A percentile compares a stretch with the other conserved stretches of the same genome.
phyloP scores from a whole-genome alignment of 2,888 invertebrate genomes.

The Pollenia griseotomentosa region DNA sequence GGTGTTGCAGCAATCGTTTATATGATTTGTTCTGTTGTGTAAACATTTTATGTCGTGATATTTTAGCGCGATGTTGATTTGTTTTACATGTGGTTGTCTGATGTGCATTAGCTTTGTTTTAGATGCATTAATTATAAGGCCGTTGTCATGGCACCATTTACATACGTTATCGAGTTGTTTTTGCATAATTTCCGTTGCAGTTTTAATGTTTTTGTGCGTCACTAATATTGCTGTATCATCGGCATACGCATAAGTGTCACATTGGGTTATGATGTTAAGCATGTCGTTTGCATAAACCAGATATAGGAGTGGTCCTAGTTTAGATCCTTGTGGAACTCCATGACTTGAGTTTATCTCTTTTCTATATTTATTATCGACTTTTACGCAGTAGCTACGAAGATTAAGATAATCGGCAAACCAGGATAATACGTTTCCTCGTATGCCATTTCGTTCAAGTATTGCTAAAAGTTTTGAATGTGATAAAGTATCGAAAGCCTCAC shows the following conservation, averaged over 20 bases:
- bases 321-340: not conserved
- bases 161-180: not conserved
- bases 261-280: not conserved
- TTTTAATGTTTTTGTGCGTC: not conserved
- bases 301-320: not conserved
- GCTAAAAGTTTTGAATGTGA: not conserved
- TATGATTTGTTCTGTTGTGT: too few species aligned
- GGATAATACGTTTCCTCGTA: not conserved
- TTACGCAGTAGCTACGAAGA: not conserved
- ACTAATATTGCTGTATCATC: not conserved
- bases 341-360: not conserved
- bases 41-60: too few species aligned
- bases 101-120: not conserved
- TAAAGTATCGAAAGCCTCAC: not conserved
- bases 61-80: not conserved
- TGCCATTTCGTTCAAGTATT: not conserved
- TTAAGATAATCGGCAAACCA: not conserved
- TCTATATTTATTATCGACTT: not conserved
- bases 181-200: not conserved
- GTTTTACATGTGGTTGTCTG: not conserved
- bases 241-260: too few species aligned
- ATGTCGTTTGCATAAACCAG: not conserved
- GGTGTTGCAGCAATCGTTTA: too few species aligned
- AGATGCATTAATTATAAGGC: not conserved
- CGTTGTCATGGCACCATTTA: slow-evolving; percentile 2